These are phyloP conservation scores for Prunella strophiata DNA, from an alignment of 2,797 vertebrate species.

Conservation along the genomic window DNA sequence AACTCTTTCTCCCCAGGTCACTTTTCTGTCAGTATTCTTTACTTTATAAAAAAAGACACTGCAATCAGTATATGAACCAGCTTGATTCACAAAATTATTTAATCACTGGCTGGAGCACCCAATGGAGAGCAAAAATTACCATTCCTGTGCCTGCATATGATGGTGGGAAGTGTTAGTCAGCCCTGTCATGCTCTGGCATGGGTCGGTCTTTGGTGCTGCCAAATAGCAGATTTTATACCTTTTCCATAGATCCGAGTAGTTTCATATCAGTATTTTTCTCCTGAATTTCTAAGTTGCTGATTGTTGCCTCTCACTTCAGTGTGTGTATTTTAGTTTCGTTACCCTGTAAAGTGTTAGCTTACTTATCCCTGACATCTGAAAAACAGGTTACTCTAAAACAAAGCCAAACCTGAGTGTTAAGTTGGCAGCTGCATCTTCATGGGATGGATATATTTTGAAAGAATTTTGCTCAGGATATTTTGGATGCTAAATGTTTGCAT, in stretches of 20 bases:
- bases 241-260: neutral
- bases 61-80: neutral
- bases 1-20: neutral
- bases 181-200: neutral
- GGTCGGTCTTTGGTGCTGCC: neutral
- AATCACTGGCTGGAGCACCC: neutral
- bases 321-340: neutral
- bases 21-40: neutral
- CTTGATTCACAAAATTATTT: neutral
- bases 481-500: neutral
- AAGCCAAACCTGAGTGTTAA: neutral
- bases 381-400: neutral
- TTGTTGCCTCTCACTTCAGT: neutral
- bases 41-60: neutral
- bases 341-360: neutral
- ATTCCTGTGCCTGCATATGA: rapidly evolving
- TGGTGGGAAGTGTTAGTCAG: neutral
- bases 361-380: neutral
- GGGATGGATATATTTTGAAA: neutral
- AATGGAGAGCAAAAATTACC: neutral
- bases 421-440: neutral
- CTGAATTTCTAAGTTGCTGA: neutral
- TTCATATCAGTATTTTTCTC: neutral
- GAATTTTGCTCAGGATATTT: neutral
- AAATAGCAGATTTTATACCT: neutral